Percentiles rank a stretch among this genome's conserved stretches.
phyloP scores from a whole-genome alignment of 2,113 vertebrate genomes.

The Crotalus viridis region DNA sequence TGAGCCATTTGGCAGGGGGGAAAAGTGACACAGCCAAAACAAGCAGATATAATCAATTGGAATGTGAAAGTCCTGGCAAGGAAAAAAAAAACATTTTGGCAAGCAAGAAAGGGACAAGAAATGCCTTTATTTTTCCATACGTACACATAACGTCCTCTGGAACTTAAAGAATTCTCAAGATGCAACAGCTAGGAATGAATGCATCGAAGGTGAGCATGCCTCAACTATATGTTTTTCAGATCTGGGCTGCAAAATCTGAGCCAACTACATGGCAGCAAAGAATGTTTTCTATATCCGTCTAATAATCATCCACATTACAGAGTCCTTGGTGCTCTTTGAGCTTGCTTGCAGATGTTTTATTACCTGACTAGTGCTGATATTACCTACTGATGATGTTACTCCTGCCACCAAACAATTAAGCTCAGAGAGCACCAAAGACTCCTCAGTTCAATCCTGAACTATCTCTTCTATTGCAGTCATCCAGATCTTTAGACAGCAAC shows the following conservation, averaged over 20 bases:
- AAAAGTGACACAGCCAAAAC: neutral
- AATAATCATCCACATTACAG: neutral
- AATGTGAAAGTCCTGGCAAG: neutral
- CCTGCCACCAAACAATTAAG: neutral
- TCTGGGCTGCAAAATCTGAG: neutral
- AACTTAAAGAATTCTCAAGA: neutral
- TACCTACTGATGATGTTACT: neutral
- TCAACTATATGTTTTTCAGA: neutral
- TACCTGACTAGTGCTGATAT: neutral
- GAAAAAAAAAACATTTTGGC: neutral
- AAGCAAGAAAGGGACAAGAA: neutral
- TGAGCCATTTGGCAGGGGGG: neutral
- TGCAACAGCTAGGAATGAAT: neutral
- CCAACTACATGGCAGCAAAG: neutral
- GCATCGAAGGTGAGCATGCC: neutral
- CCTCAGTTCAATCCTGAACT: neutral
- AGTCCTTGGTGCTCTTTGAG: neutral
- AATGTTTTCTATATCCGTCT: neutral
- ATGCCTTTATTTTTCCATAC: neutral
- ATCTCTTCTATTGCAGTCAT: neutral
- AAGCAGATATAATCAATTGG: neutral
- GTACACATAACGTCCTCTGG: neutral
- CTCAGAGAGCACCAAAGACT: neutral
- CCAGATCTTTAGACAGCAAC: neutral
- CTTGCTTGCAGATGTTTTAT: neutral